Evolutionary conservation across 1,140 invertebrate species (phyloP).

Genomic region (Atta colombica): DNA sequence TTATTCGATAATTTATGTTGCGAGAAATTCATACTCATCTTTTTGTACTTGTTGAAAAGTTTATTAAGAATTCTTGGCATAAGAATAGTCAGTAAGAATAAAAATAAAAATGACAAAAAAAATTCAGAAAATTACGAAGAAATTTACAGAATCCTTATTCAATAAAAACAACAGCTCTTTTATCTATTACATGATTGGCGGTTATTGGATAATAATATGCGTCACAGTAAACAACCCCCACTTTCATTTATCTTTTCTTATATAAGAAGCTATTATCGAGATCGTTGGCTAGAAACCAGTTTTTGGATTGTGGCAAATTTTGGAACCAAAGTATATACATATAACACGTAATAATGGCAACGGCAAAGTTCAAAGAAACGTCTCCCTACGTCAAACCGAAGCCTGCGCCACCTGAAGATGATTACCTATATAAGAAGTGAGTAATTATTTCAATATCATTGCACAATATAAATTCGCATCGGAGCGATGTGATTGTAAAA

Average conservation of each 20-base stretch:
- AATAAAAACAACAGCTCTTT: not conserved
- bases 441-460: constrained; percentile 5
- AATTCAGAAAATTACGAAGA: not conserved
- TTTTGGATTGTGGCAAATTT: not conserved
- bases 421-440: constrained; percentile 81
- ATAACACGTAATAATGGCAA: constrained; percentile 72
- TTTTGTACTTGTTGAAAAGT: not conserved
- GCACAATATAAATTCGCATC: not conserved
- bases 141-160: not conserved
- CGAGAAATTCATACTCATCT: not conserved
- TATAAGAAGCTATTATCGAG: constrained; percentile 4
- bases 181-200: not conserved
- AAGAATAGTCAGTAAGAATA: not conserved
- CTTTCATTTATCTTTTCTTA: constrained; percentile 5
- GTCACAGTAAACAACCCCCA: not conserved
- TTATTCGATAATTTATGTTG: not conserved
- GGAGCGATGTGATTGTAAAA: not conserved
- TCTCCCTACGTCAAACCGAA: constrained; percentile 72
- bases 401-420: constrained; percentile 68
- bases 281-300: not conserved
- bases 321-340: not conserved
- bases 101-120: not conserved
- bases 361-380: constrained; percentile 75
- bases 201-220: constrained; percentile 2
- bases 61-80: not conserved